Base-by-base conservation (phyloP, 2,888 invertebrate genomes). In the Dasysyrphus albostriatus region DNA sequence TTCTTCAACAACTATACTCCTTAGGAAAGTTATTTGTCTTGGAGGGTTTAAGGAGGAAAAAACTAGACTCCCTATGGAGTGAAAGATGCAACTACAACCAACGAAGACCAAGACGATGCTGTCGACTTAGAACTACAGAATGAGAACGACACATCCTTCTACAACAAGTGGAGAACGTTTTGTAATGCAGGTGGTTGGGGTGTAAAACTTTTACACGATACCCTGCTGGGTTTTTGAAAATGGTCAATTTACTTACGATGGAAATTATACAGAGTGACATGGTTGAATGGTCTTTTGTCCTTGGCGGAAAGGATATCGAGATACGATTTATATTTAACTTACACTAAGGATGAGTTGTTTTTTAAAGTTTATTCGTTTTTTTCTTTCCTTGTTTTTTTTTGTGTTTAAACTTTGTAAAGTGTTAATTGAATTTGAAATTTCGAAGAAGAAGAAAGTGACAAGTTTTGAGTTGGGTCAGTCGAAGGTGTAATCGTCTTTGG, bases 241-340 rank as follows among this genome's bases (percentile, higher is more conserved):
- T 73, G 88, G 88, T 88, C 88, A 88, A 88, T 88, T 83, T 88
- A 88, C 83, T 83, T 88, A 83, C 75, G 79, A 80, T 16, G 49
- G 61, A 73, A 83, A 82, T 83, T 83, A 83, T 87, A 83, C 79
- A 58, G 75, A 79, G 83, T 70, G 83, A 83, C 88, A 73, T 80
- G 84, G 84, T 88, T 84, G 88, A 81, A 88, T 81, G 74, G 76
- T 88, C 84, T 78, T 88, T 88, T 81, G 84, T 87, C 83, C 87
- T 83, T 87, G 83, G 63, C 74, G 39, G 37, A 78, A 83, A 83
- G 87, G 83, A 78, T 85, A 72, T 82, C 61, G 37, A 82, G 77
- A 67, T 85, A 81, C 58, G 58, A 72, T 58, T 29, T 58, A 72
- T 72, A 32, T 58, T 67, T 49, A 44, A 63, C 44, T 63, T 63